Percentiles rank a stretch among this genome's conserved stretches.
These are phyloP conservation scores for Danaus melanippus DNA, from an alignment of 1,140 invertebrate species.

Conservation along the genomic window DNA sequence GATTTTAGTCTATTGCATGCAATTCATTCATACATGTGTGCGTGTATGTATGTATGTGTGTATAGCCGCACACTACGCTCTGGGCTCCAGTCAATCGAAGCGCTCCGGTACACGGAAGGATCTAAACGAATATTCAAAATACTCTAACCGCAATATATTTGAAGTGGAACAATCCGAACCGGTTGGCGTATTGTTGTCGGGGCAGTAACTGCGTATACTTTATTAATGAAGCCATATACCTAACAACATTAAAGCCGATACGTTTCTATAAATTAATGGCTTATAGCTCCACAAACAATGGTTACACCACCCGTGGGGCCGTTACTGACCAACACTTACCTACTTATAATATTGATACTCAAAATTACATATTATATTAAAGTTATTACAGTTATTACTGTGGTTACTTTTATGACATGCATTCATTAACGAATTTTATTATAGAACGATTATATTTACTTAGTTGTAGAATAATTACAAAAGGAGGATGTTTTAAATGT, in stretches of 20 bases:
- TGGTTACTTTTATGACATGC: too few species aligned
- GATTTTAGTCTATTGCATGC: constrained; percentile 35
- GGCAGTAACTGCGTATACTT: constrained; percentile 37
- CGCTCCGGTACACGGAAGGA: constrained; percentile 17
- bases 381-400: too few species aligned
- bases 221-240: constrained; percentile 52
- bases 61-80: constrained; percentile 22
- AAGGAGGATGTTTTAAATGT: too few species aligned
- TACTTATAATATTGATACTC: too few species aligned
- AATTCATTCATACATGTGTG: constrained; percentile 28
- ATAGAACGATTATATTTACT: too few species aligned
- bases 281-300: constrained; percentile 39
- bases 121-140: constrained; percentile 36
- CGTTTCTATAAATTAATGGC: constrained; percentile 44
- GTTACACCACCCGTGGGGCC: constrained; percentile 28
- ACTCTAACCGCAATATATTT: constrained; percentile 43
- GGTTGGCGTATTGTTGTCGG: constrained; percentile 25
- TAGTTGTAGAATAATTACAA: too few species aligned
- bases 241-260: constrained; percentile 36
- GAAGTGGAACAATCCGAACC: constrained; percentile 30
- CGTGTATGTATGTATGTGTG: constrained; percentile 22
- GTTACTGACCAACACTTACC: not conserved
- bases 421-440: too few species aligned
- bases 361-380: too few species aligned
- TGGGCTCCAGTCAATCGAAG: constrained; percentile 33